Evolutionary conservation across 2,797 vertebrate species (phyloP).

Genomic region (Okamejei kenojei): DNA sequence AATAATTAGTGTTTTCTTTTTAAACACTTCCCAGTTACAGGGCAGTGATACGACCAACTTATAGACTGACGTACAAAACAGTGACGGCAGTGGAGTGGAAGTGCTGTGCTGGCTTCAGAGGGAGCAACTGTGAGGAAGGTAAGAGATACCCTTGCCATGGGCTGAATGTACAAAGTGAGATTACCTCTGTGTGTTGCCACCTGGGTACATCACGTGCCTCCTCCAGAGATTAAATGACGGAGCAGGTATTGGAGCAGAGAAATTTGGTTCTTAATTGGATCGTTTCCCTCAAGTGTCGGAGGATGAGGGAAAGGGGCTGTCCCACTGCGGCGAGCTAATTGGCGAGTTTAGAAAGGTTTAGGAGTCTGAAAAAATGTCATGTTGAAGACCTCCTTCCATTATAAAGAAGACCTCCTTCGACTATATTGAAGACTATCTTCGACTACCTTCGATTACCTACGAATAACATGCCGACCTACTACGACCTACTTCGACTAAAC

Average conservation of each 20-base stretch:
- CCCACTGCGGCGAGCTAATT: no score
- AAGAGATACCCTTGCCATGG: constrained; percentile 40
- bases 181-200: constrained; percentile 23
- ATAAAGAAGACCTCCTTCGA: no score
- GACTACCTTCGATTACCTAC: no score
- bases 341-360: no score
- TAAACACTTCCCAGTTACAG: constrained; percentile 67
- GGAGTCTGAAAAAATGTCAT: no score
- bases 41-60: constrained; percentile 75
- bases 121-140: constrained; percentile 78
- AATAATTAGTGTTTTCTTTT: background rate
- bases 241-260: background rate
- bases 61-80: constrained; percentile 79
- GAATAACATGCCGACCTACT: no score
- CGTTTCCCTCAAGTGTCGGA: no score
- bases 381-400: no score
- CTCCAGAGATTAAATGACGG: background rate
- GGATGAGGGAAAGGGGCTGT: no score
- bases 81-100: constrained; percentile 84
- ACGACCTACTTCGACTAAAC: no score
- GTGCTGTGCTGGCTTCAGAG: constrained; percentile 78
- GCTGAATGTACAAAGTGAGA: background rate
- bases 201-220: background rate
- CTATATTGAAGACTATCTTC: no score
- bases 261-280: background rate